phyloP scores from a whole-genome alignment of 2,888 invertebrate species.

The Fragum whitleyi region DNA sequence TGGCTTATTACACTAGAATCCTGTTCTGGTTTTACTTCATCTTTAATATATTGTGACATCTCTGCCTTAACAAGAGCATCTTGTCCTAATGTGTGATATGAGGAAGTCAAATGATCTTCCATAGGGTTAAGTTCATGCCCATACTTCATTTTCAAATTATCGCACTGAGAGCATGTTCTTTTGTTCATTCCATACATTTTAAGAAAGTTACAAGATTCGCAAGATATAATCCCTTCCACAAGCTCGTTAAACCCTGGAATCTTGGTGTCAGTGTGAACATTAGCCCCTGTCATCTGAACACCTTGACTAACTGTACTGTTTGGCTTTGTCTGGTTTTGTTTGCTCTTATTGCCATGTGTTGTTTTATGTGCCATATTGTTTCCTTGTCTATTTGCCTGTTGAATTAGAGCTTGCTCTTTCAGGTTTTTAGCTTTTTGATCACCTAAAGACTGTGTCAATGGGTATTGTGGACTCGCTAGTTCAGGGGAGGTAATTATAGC shows the following conservation, averaged over 20 bases:
- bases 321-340: background rate
- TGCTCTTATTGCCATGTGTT: background rate
- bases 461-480: background rate
- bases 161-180: slow-evolving; percentile 44
- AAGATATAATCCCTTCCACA: slow-evolving; percentile 34
- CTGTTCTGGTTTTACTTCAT: background rate
- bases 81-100: background rate
- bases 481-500: background rate
- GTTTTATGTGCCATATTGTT: background rate
- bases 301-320: too few species aligned
- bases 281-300: background rate
- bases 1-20: background rate
- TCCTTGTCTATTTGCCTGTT: background rate
- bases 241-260: slow-evolving; percentile 43
- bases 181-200: slow-evolving; percentile 52
- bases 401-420: background rate
- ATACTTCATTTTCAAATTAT: slow-evolving; percentile 45
- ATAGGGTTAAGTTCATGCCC: background rate
- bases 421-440: background rate
- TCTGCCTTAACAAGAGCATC: background rate
- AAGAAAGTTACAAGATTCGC: slow-evolving; percentile 59
- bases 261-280: background rate
- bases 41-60: background rate
- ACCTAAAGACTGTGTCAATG: background rate
- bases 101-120: background rate